Evolutionary conservation across 2,113 vertebrate species (phyloP), one percentile per base, ranked within the genome.

Genomic region (Callaeas wilsoni): DNA sequence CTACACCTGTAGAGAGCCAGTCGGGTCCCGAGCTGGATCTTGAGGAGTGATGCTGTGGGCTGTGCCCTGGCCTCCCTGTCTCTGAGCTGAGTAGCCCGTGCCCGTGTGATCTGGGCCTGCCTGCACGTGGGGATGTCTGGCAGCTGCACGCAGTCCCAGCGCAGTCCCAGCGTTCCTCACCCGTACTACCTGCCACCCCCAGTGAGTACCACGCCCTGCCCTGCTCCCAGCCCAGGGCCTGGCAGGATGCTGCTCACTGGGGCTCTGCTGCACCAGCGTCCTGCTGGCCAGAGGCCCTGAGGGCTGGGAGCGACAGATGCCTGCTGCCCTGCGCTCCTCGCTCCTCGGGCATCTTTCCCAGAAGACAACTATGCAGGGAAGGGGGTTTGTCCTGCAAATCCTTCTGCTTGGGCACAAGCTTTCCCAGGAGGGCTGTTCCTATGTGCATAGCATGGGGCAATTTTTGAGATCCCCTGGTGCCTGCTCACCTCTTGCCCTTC

Each of bases 81-180:
- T 74, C 76, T 64, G 81, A 89, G 69, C 89, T 87, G 93, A 73
- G 90, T 25, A 26, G 67, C 73, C 85, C 71, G 75, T 96, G 90
- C 78, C 88, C 13, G 29, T 74, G 80, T 76, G 94, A 89, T 39
- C 62, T 25, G 56, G 86, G 89, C 84, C 74, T 75, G 69, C 74
- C 91, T 75, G 76, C 74, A 22, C 4, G 3, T 52, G 90, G 94
- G 88, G 88, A 80, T 96, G 87, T 86, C 93, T 94, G 89, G 94
- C 87, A 94, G 96, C 94, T 93, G 86, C 87, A 81, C 78, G 53
- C 76, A 67, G 80, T 94, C 86, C 90, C 90, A 80, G 85, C 78
- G 53, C 76, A 67, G 80, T 94, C 86, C 90, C 90, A 80, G 85
- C 13, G 63, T 94, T 96, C 85, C 92, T 95, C 90, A 91, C 74